These are phyloP conservation scores for Diadema setosum DNA, from an alignment of 35 echinoderm and acorn worm species.

Conservation along the genomic window DNA sequence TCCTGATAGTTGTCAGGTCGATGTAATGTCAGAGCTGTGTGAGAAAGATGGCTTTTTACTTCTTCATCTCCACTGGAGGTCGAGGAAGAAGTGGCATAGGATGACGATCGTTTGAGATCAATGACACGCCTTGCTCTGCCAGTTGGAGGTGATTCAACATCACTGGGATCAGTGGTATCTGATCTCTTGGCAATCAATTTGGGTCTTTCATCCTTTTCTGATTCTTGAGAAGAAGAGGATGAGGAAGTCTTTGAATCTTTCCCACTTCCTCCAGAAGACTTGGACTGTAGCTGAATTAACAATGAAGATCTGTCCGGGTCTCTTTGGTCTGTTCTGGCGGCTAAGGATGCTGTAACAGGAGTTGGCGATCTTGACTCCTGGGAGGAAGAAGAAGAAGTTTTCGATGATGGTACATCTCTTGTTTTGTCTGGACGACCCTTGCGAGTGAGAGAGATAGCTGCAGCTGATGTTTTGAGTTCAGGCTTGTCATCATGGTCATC, in stretches of 20 bases:
- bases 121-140: neutral
- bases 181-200: neutral
- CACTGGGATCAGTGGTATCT: neutral
- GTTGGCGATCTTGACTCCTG: neutral
- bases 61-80: neutral
- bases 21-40: neutral
- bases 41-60: neutral
- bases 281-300: neutral
- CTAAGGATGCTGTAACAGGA: neutral
- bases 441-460: no score
- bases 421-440: neutral
- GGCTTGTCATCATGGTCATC: no score
- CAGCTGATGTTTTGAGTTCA: no score
- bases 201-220: neutral
- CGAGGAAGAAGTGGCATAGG: neutral
- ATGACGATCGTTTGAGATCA: slow-evolving; percentile 5
- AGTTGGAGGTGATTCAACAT: neutral
- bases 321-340: neutral
- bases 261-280: neutral
- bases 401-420: neutral
- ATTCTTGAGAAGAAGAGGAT: neutral
- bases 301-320: neutral
- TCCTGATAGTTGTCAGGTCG: neutral
- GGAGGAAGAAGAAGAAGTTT: neutral
- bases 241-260: neutral